These are phyloP conservation scores for Oenanthe oenanthe DNA, from an alignment of 2,113 vertebrate species.

Conservation along the genomic window DNA sequence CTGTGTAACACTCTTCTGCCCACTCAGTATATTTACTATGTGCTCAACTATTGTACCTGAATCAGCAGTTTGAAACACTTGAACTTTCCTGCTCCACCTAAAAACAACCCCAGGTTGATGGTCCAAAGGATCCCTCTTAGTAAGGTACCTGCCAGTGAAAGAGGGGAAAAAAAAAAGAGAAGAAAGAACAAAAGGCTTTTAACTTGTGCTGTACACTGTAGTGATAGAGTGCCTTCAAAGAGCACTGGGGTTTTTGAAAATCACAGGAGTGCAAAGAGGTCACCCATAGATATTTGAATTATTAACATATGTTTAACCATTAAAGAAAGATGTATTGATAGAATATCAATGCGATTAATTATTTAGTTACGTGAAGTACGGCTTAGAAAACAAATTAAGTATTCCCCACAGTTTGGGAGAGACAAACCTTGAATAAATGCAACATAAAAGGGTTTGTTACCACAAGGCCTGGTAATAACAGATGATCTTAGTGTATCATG, in stretches of 20 bases:
- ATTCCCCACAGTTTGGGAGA: constrained; percentile 24
- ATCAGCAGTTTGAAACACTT: constrained; percentile 58
- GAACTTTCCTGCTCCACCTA: constrained; percentile 62
- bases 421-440: constrained; percentile 62
- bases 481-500: not conserved
- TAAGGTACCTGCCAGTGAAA: not conserved
- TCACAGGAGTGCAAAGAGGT: constrained; percentile 77
- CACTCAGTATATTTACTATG: not conserved
- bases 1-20: not conserved
- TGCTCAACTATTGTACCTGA: constrained; percentile 45
- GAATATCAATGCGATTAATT: constrained; percentile 90
- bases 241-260: constrained; percentile 74
- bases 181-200: constrained; percentile 74
- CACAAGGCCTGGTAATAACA: constrained; percentile 53
- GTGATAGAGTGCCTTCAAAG: constrained; percentile 70
- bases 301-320: constrained; percentile 90
- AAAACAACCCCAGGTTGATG: constrained; percentile 18
- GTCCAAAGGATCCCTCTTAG: constrained; percentile 5
- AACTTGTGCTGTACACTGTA: constrained; percentile 48
- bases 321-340: constrained; percentile 91
- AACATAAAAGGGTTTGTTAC: constrained; percentile 58
- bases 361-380: constrained; percentile 87
- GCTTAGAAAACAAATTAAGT: constrained; percentile 72
- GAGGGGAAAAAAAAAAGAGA: not conserved
- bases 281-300: constrained; percentile 88